Evolutionary conservation across 2,797 vertebrate species (phyloP), one percentile per base, ranked within the genome.

Genomic region (Aplochiton taeniatus): DNA sequence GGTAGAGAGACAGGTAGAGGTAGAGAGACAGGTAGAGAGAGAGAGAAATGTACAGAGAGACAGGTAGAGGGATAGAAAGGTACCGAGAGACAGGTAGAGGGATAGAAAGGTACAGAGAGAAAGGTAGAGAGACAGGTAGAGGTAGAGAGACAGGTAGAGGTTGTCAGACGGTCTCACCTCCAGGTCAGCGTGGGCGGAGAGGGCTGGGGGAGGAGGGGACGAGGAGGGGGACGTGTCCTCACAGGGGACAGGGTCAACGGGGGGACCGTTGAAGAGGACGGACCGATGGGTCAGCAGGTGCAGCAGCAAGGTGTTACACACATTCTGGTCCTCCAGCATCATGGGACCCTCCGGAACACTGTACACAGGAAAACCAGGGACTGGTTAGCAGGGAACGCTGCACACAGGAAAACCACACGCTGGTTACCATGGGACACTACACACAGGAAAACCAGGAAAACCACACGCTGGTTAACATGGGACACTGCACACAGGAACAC

Each of bases 261-360:
- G 42, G 18, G 58, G 51, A 18, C 8, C 50, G 44, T 43, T 42
- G 1, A 74, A 48, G 41, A 66, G 44, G 58, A 58, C 9, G 0
- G 19, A 49, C 0, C 79, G 64, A 13, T 86, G 83, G 55, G 81
- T 80, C 50, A 90, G 81, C 42, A 90, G 72, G 58, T 87, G 81
- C 41, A 89, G 68, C 31, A 90, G 74, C 20, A 91, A 66, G n/a
- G 17, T 50, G 8, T 89, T 89, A 63, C 80, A 90, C 73, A 83
- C 58, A 3, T 5, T 73, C 80, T 90, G 87, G 0, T 90, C 86
- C 67, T 89, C 79, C 54, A 67, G 79, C 75, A 83, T 81, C 49
- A 46, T 73, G 43, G 77, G 71, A 58, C 84, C 63, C n/a, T 73
- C 63, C 43, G 84, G 82, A 41, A 90, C 69, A 57, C 89, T 91